Conservation (phyloP, 2,888 invertebrate species). For the Chrysolina americana region DNA sequence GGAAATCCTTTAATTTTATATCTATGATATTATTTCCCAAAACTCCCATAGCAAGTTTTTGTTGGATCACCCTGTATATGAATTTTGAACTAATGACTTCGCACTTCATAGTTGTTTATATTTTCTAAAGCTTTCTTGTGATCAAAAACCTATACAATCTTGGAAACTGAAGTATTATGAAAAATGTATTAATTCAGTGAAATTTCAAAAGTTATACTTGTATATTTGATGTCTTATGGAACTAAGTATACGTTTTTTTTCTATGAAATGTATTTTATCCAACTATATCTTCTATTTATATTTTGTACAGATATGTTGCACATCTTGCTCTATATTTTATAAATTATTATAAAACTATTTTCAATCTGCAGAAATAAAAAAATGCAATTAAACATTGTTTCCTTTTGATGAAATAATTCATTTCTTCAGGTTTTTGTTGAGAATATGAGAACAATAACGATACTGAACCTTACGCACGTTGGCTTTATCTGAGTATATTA, state of each 20-base stretch:
- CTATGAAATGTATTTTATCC: conserved; percentile 48
- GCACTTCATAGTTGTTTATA: too few species aligned
- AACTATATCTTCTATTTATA: conserved; percentile 47
- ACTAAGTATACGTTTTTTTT: conserved; percentile 26
- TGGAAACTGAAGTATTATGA: not conserved
- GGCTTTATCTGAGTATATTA: too few species aligned
- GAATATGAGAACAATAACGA: too few species aligned
- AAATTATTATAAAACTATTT: conserved; percentile 43
- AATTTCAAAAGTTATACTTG: conserved; percentile 25
- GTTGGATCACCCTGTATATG: too few species aligned
- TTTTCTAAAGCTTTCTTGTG: too few species aligned
- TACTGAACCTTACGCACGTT: too few species aligned
- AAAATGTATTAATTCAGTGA: conserved; percentile 1
- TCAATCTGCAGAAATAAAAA: conserved; percentile 42
- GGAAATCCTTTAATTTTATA: too few species aligned
- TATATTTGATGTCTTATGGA: conserved; percentile 26
- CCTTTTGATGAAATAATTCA: not conserved
- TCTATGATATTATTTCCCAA: too few species aligned
- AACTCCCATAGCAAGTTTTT: too few species aligned
- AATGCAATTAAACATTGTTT: conserved; percentile 27
- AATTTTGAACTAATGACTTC: too few species aligned
- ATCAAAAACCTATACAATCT: not conserved
- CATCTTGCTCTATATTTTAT: conserved; percentile 54
- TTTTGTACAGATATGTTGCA: conserved; percentile 53
- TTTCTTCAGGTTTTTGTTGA: not conserved